Conservation (phyloP, 2,888 invertebrate species). For the Ophraella communa region DNA sequence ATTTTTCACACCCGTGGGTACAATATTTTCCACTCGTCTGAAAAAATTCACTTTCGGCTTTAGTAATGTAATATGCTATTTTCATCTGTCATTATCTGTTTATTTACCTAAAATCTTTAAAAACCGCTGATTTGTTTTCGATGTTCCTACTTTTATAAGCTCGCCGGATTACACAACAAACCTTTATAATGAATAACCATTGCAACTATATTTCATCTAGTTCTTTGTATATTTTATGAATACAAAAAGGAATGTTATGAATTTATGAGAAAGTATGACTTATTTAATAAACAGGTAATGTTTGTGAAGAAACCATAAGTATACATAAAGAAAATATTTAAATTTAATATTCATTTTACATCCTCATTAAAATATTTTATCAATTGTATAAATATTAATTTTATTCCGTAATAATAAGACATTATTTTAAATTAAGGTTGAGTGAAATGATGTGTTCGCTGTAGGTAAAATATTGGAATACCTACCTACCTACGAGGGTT, state of each 20-base stretch:
- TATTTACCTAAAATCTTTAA: not conserved
- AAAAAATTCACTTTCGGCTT: not conserved
- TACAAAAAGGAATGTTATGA: slow-evolving; percentile 6
- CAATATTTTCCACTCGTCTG: too few relatives aligned
- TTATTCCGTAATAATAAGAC: too few relatives aligned
- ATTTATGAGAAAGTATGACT: not conserved
- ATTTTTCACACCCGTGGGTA: too few relatives aligned
- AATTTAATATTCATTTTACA: too few relatives aligned
- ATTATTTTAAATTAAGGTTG: too few relatives aligned
- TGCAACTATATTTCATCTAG: not conserved
- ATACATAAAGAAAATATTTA: too few relatives aligned
- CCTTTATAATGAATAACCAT: not conserved
- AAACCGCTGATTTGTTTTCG: not conserved
- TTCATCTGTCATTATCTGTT: not conserved
- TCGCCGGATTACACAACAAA: not conserved
- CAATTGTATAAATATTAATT: too few relatives aligned
- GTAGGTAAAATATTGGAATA: too few relatives aligned
- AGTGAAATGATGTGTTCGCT: too few relatives aligned
- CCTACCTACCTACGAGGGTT: too few relatives aligned
- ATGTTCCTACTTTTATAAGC: not conserved
- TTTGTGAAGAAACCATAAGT: not conserved
- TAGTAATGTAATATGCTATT: not conserved
- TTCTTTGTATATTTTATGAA: not conserved
- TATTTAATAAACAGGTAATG: not conserved
- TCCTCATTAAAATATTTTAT: too few relatives aligned